A percentile compares a stretch with the other conserved stretches of the same genome.
Conservation (phyloP, 2,888 invertebrate species). For the Cetonia aurata region DNA sequence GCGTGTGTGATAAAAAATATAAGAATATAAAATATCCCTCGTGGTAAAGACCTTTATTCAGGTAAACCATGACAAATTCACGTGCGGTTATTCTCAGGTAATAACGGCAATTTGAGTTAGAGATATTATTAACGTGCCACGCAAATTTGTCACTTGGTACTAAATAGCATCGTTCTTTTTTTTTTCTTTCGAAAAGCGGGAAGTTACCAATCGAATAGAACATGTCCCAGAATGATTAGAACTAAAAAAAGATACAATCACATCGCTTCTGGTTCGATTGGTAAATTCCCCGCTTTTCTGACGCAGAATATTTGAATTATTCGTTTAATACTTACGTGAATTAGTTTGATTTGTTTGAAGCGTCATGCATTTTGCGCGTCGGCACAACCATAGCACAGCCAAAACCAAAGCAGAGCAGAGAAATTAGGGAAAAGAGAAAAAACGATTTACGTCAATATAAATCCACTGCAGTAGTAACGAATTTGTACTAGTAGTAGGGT, state of each 20-base stretch:
- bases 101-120: background rate
- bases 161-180: constrained; percentile 12
- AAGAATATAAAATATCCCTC: constrained; percentile 33
- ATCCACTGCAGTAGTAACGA: constrained; percentile 61
- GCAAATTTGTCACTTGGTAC: constrained; percentile 14
- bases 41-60: constrained; percentile 25
- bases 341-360: constrained; percentile 78
- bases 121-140: background rate
- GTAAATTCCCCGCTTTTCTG: constrained; percentile 18
- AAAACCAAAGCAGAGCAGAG: constrained; percentile 83
- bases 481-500: constrained; percentile 52
- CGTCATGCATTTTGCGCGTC: constrained; percentile 77
- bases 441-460: constrained; percentile 79
- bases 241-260: too few species aligned
- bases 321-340: constrained; percentile 77
- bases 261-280: background rate
- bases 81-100: constrained; percentile 6
- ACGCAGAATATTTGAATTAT: constrained; percentile 32
- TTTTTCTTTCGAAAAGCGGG: background rate
- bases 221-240: too few species aligned
- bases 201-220: background rate
- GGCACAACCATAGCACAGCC: constrained; percentile 85
- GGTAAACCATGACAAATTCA: constrained; percentile 25
- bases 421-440: constrained; percentile 81
- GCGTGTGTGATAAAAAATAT: constrained; percentile 27